Evolutionary conservation across 2,888 invertebrate species (phyloP), one percentile per base, ranked within the genome.

Genomic region (Hirtodrosophila alboralis): DNA sequence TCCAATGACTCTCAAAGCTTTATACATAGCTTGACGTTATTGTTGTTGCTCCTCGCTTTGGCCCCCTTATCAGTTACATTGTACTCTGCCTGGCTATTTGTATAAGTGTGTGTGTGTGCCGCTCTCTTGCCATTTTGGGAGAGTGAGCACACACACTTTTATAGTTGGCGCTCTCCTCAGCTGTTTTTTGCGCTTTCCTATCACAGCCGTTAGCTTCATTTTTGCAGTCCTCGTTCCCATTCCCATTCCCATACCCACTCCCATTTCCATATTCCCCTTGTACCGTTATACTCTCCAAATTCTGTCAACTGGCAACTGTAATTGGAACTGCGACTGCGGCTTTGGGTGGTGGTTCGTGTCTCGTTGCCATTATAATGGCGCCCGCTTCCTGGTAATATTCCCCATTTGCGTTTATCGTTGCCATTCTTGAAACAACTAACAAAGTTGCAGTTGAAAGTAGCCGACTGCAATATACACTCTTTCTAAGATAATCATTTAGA

Each of bases 261-360:
- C 10, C n/a, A n/a, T 21, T 33, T 14, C 21, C 8, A 14, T 53
- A 10, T 4, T 8, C 27, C 2, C 27, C 44, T 6, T 14, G 3
- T 43, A 31, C 13, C 12, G 7, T 13, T 37, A 1, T 33, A 21
- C 36, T 9, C 28, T 48, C 33, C 27, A 40, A n/a, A n/a, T 43
- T 58, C 56, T 75, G 57, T 58, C 65, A 64, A 68, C 68, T 68
- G 60, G 59, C 52, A 33, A 74, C 34, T 79, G 84, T 79, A 83
- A 78, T 79, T 83, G 84, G 43, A 83, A 83, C 73, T 79, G 84
- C 49, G 61, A 80, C 74, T 73, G 59, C 56, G 77, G 66, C 80
- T 84, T 73, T 77, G 13, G 64, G 60, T 53, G 52, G 56, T 78
- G 73, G 65, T 54, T 65, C 49, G 59, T 18, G n/a, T n/a, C n/a